Base-by-base conservation (phyloP, 2,113 vertebrate genomes). In the Pelvicachromis taeniatus region DNA sequence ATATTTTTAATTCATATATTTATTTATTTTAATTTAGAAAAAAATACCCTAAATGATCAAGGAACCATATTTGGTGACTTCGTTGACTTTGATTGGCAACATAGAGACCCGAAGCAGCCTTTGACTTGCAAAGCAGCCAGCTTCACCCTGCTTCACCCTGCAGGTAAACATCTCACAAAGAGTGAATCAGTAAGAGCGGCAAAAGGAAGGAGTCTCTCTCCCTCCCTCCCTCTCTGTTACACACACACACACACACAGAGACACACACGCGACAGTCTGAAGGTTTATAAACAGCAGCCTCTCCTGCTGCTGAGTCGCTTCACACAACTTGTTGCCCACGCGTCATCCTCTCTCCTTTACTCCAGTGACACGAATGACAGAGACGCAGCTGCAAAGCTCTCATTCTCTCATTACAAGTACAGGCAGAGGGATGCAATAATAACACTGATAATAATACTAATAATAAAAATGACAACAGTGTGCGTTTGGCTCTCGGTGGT, bases 401-500 rank as follows among this genome's bases (percentile, higher is more conserved):
- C 77, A 79, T 19, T 79, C n/a, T 55, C 35, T 17, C 16, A 31
- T 79, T 17, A n/a, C 19, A 56, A 12, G 38, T 58, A 58, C 19
- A 12, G 11, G 26, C 35, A 82, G 68, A 4, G 8, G 9, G 19
- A 17, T 14, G 26, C 38, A 6, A 16, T 40, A 65, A 65, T 63
- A 38, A 38, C 33, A 63, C 4, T 31, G 9, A 77, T 56, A 11
- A 17, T 10, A 38, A 14, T 4, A 10, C 11, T 11, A 31, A 31
- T 31, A 33, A 61, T 33, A 78, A 73, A 12, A 7, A 94, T 93
- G 91, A 73, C 17, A 21, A 21, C 40, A 6, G 61, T 16, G 65
- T 50, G 81, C n/a, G 59, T 87, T 33, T 85, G 84, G 23, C 6
- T 92, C 0, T 77, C 3, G 2, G 40, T 42, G 56, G 1, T 79